phyloP scores from a whole-genome alignment of 2,113 vertebrate genomes.

The Cichladusa arquata region DNA sequence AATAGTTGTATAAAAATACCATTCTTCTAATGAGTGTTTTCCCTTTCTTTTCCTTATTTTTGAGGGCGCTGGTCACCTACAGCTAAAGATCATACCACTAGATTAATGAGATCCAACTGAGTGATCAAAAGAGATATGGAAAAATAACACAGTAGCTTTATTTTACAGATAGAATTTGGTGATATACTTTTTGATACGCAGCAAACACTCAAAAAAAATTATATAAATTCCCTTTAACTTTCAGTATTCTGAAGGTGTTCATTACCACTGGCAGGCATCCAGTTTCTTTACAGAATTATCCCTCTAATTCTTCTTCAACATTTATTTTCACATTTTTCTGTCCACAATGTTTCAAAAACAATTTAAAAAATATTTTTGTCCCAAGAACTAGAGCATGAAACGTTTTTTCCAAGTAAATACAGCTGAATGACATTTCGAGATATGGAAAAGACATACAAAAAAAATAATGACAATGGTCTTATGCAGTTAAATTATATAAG shows the following conservation, averaged over 20 bases:
- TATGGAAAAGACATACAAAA: background rate
- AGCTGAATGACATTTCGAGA: background rate
- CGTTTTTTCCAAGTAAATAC: background rate
- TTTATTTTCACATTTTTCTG: background rate
- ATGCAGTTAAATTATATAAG: background rate
- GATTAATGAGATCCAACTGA: background rate
- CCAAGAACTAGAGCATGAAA: background rate
- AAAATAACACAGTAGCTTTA: background rate
- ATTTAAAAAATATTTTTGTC: background rate
- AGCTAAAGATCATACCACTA: background rate
- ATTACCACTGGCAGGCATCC: background rate
- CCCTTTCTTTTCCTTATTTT: background rate
- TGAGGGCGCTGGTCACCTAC: background rate
- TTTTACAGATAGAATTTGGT: background rate
- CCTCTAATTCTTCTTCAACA: background rate
- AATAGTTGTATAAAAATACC: background rate
- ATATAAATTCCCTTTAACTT: background rate
- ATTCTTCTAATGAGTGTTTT: background rate
- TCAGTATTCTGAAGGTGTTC: background rate
- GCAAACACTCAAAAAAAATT: background rate
- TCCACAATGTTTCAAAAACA: background rate
- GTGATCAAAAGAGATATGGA: background rate
- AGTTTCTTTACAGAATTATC: background rate
- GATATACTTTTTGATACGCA: background rate
- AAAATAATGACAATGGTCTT: background rate